Conservation (phyloP, 2,888 invertebrate genomes). For the Mycogona germanica region DNA sequence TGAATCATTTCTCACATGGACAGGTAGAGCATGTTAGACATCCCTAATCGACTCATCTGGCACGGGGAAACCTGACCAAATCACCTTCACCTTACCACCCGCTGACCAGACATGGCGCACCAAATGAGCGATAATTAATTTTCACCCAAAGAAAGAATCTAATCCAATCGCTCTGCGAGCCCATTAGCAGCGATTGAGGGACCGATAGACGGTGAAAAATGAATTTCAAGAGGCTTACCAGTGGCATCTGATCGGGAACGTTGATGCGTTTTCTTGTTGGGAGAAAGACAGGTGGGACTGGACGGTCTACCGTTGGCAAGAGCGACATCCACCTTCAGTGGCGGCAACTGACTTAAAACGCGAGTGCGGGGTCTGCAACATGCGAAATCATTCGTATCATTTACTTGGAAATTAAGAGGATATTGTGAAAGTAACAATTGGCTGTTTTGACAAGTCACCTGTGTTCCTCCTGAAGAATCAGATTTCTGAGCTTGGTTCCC, state of each 20-base stretch:
- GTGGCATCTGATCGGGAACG: constrained; percentile 62
- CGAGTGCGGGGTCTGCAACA: constrained; percentile 30
- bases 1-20: constrained; percentile 6
- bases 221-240: constrained; percentile 30
- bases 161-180: no score
- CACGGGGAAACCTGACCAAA: no score
- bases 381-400: not conserved
- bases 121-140: no score
- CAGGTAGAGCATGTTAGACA: no score
- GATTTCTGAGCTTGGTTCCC: constrained; percentile 57
- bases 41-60: no score
- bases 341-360: constrained; percentile 32
- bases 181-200: no score
- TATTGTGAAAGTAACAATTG: not conserved
- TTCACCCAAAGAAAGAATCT: no score
- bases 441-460: constrained; percentile 25
- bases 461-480: constrained; percentile 59
- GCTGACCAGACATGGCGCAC: no score
- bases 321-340: constrained; percentile 17
- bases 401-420: not conserved
- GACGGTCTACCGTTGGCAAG: constrained; percentile 22
- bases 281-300: constrained; percentile 27
- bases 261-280: constrained; percentile 61
- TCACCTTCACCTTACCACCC: no score
- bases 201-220: not conserved